phyloP scores from a whole-genome alignment of 2,797 vertebrate species.

The Oreochromis grahami region DNA sequence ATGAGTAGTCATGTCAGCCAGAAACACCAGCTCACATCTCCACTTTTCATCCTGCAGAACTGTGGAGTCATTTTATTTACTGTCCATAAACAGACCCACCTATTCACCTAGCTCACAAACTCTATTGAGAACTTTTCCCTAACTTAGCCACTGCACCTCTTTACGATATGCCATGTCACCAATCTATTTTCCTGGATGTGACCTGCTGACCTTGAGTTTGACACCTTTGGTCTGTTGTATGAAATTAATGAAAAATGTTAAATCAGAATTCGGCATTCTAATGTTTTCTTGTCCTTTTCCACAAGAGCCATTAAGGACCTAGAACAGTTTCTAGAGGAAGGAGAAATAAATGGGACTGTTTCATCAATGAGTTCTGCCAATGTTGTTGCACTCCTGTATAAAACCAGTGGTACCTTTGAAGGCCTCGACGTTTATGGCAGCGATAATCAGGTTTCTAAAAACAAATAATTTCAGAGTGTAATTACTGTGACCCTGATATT shows the following conservation, averaged over 20 bases:
- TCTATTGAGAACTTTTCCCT: no score
- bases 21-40: no score
- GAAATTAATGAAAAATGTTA: background rate
- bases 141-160: background rate
- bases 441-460: slow-evolving; percentile 1
- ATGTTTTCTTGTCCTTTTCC: background rate
- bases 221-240: background rate
- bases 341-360: fast-evolving
- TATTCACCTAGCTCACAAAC: no score
- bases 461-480: background rate
- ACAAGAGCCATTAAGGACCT: background rate
- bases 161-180: background rate
- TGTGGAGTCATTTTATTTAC: no score
- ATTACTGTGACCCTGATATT: background rate
- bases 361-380: fast-evolving
- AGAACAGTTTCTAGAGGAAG: background rate
- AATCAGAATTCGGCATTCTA: fast-evolving
- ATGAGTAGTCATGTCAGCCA: no score
- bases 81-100: no score
- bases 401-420: fast-evolving
- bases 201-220: fast-evolving
- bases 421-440: slow-evolving; percentile 15
- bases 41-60: no score
- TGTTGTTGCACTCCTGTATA: background rate
- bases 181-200: background rate